Evolutionary conservation across 2,113 vertebrate genomes (phyloP), one percentile per base, ranked within the genome.

Genomic region (Rhadina sibilatrix): DNA sequence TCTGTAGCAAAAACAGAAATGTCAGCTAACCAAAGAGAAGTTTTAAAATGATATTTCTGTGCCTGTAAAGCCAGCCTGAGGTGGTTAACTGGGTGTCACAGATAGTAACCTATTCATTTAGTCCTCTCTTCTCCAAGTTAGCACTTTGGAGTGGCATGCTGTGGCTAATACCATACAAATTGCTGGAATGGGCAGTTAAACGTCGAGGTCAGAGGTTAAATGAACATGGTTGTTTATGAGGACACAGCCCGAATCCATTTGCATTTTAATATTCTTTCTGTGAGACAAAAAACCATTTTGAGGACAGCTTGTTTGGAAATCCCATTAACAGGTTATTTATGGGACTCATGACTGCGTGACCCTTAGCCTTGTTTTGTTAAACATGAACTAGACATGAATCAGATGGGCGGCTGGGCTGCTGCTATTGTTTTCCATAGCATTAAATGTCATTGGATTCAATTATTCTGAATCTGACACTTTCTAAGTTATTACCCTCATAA

Each of bases 311-410:
- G 98, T 99, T 99, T 99, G 98, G 99, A 99, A 99, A 99, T 99
- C 99, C 99, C 99, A 99, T 99, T 99, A 99, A 99, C 98, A 98
- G 99, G 99, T 99, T 99, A 99, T 99, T 99, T 99, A 99, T 99
- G 99, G 99, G 99, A 99, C 99, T 99, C 98, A 97, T 98, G 98
- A 98, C 99, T 99, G 98, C 96, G 42, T 98, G 99, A 99, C 99
- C 98, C 98, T 96, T 98, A 98, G 98, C 99, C 99, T 99, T 99
- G 99, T 99, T 99, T 99, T 99, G 99, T 99, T 99, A 99, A 99
- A 99, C 99, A 99, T 98, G 99, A 99, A 99, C 98, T 98, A 99
- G 99, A 99, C 99, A 99, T 98, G 98, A 98, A 99, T 99, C 98
- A 98, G 97, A 98, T 98, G 98, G 98, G 98, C 96, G 97, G 97